Evolutionary conservation across 2,888 invertebrate genomes (phyloP), one percentile per base, ranked within the genome.

Genomic region (Gymnocheta viridis): DNA sequence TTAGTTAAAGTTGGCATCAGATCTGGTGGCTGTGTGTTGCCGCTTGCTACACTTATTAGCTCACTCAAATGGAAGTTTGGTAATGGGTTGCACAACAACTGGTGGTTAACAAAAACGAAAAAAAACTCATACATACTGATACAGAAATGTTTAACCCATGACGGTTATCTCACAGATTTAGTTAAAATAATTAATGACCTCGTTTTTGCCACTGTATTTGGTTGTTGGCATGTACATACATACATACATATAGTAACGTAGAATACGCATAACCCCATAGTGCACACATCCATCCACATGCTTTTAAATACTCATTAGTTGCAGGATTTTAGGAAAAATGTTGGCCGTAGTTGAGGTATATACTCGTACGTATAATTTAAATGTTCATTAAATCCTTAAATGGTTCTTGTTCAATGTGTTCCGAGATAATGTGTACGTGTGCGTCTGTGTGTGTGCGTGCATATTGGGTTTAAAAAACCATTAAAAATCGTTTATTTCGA

Each of bases 401-500:
- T 49, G 51, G 5, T 66, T 12, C 64, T 73, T 64, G 35, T 24
- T 44, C 14, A 47, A 22, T 29, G 64, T 24, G 27, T 7, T 22
- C 17, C 51, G n/a, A 85, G 51, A 2, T 58, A 54, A 60, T 69
- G 62, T 76, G 38, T 82, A 82, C 56, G 73, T 64, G 70, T 62
- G 54, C 67, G 38, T 77, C n/a, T n/a, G n/a, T n/a, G n/a, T 76
- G 38, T 82, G 85, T 62, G 73, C 66, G 70, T 62, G 54, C 67
- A 32, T 77, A 80, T 66, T 74, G 72, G 70, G 27, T 72, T 70
- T 69, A 78, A 80, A 72, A 82, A 84, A 87, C 91, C 91, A 91
- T 91, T 91, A 91, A 91, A 91, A 91, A 91, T 91, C 91, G 91
- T 91, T 91, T 91, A 91, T 91, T 91, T 91, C 91, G 91, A 91